Evolutionary conservation across 2,113 vertebrate genomes (phyloP).

Genomic region (Balaenoptera acutorostrata): DNA sequence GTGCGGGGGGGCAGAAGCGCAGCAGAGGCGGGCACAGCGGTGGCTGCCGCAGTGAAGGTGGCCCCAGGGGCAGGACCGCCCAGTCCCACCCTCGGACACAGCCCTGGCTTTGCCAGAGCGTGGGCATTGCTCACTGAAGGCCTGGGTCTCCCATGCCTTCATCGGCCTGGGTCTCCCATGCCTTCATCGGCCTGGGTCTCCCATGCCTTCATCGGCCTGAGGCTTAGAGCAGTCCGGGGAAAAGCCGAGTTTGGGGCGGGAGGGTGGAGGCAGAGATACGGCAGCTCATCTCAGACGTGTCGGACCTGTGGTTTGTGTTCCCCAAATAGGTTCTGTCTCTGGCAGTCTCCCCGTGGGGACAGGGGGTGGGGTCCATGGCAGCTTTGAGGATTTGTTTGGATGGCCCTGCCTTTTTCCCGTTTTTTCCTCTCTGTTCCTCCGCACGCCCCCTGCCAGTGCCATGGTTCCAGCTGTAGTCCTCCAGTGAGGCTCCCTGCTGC

Average conservation of each 20-base stretch:
- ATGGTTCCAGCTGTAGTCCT: not conserved
- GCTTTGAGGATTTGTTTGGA: not conserved
- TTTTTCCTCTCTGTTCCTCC: not conserved
- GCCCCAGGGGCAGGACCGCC: not conserved
- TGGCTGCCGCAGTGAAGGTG: constrained; percentile 44
- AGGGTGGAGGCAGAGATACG: not conserved
- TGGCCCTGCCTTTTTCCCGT: not conserved
- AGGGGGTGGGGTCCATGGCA: not conserved
- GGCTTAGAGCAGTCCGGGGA: not conserved
- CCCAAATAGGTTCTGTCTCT: constrained; percentile 11
- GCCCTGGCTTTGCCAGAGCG: not conserved
- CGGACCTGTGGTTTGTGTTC: constrained; percentile 4
- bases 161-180: too few species aligned
- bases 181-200: not conserved
- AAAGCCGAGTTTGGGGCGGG: not conserved
- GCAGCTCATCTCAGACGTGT: not conserved
- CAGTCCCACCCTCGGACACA: not conserved
- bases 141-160: not conserved
- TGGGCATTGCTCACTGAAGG: not conserved
- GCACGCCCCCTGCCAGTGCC: not conserved
- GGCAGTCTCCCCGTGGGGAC: not conserved
- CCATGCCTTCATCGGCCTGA: not conserved
- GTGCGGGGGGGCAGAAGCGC: not conserved
- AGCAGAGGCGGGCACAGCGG: not conserved
- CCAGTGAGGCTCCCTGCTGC: constrained; percentile 44